phyloP scores from a whole-genome alignment of 2,113 vertebrate genomes.

The Centropus unirufus region DNA sequence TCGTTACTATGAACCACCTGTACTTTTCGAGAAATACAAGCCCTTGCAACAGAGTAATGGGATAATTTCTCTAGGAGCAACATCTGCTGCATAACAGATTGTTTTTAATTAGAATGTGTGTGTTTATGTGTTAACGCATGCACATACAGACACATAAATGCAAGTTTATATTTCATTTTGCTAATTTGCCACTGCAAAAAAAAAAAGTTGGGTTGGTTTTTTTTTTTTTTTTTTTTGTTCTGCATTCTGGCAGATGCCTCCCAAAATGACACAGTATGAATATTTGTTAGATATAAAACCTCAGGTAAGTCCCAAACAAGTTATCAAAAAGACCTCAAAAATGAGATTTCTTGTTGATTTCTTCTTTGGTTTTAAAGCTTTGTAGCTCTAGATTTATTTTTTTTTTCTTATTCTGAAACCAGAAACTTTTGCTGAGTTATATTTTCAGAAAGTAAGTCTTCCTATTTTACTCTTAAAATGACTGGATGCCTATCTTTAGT shows the following conservation, averaged over 20 bases:
- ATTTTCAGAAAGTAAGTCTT: background rate
- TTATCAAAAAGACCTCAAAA: background rate
- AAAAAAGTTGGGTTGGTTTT: accelerated
- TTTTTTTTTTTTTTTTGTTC: background rate
- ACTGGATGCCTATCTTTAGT: background rate
- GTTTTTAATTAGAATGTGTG: background rate
- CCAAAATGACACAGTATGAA: background rate
- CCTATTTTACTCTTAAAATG: background rate
- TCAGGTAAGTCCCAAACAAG: background rate
- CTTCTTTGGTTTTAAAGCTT: background rate
- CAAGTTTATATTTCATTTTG: background rate
- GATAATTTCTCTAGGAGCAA: background rate
- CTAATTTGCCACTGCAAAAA: background rate
- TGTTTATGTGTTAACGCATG: background rate
- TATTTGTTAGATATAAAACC: background rate
- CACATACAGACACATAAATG: background rate
- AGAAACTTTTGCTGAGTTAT: background rate
- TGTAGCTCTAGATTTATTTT: background rate
- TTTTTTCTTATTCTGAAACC: background rate
- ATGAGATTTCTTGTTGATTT: background rate
- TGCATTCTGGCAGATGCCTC: background rate
- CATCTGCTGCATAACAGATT: background rate
- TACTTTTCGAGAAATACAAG: background rate
- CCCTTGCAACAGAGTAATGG: background rate
- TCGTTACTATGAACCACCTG: background rate